Conservation (phyloP, 2,888 invertebrate species). For the Timandra comae region DNA sequence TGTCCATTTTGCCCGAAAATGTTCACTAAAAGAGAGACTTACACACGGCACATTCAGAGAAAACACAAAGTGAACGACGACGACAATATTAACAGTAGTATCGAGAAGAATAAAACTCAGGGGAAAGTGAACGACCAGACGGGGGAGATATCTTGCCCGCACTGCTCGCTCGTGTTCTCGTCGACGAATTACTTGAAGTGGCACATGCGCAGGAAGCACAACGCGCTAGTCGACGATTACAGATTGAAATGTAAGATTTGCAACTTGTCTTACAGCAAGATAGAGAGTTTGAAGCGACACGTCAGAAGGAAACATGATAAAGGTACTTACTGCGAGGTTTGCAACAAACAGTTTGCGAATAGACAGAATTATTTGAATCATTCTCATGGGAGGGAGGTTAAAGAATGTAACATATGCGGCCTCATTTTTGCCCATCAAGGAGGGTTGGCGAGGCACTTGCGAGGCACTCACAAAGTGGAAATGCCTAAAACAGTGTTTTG, state of each 20-base stretch:
- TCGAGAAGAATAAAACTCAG: slow-evolving; percentile 17
- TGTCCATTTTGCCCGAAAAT: slow-evolving; percentile 62
- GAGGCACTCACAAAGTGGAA: slow-evolving; percentile 58
- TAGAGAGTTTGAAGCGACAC: slow-evolving; percentile 65
- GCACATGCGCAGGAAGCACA: slow-evolving; percentile 65
- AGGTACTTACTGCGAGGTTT: slow-evolving; percentile 53
- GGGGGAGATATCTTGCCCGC: slow-evolving; percentile 55
- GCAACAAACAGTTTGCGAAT: slow-evolving; percentile 56
- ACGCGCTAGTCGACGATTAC: slow-evolving; percentile 54
- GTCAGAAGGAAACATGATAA: slow-evolving; percentile 58
- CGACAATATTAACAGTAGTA: slow-evolving; percentile 11
- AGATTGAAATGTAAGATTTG: slow-evolving; percentile 61
- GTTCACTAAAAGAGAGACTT: slow-evolving; percentile 59
- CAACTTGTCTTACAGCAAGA: slow-evolving; percentile 62
- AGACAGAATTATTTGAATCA: slow-evolving; percentile 53
- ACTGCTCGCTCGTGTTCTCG: slow-evolving; percentile 60
- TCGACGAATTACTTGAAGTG: slow-evolving; percentile 55
- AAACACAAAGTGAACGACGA: slow-evolving; percentile 52
- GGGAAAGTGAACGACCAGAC: slow-evolving; percentile 31
- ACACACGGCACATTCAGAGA: slow-evolving; percentile 59
- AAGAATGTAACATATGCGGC: slow-evolving; percentile 58
- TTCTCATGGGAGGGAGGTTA: slow-evolving; percentile 49
- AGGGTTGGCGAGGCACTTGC: slow-evolving; percentile 56
- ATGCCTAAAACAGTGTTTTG: slow-evolving; percentile 55
- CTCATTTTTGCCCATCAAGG: slow-evolving; percentile 58